Percentiles rank a stretch among this genome's conserved stretches.
Conservation (phyloP, 2,888 invertebrate genomes). For the Isoperla grammatica region DNA sequence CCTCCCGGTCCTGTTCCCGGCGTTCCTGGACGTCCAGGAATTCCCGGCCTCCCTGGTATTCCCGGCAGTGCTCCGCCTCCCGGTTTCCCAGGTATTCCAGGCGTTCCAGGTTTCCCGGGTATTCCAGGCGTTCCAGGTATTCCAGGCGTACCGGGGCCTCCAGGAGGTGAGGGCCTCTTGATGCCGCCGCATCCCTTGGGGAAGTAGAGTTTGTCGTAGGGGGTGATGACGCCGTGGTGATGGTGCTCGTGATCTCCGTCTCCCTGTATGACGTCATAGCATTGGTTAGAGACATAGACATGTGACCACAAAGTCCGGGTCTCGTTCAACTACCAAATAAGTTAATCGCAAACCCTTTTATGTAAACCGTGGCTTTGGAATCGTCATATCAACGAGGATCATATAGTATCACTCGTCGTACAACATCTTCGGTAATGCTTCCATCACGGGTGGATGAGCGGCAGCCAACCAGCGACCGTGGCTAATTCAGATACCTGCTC, state of each 20-base stretch:
- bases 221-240: constrained; percentile 52
- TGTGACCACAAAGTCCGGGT: no score
- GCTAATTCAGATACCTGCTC: no score
- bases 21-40: constrained; percentile 15
- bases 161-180: constrained; percentile 23
- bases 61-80: constrained; percentile 37
- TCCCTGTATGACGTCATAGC: constrained; percentile 32
- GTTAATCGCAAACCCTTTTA: no score
- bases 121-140: constrained; percentile 37
- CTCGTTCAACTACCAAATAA: no score
- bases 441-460: no score
- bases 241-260: constrained; percentile 34
- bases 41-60: constrained; percentile 18
- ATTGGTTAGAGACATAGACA: no score
- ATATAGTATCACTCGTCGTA: no score
- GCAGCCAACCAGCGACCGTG: no score
- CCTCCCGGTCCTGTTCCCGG: constrained; percentile 33
- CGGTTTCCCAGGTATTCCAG: constrained; percentile 19
- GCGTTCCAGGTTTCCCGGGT: constrained; percentile 31
- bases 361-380: no score
- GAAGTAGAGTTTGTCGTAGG: constrained; percentile 65
- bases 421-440: no score
- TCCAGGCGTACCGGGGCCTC: constrained; percentile 31
- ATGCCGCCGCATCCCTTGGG: constrained; percentile 62
- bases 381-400: no score